Conservation (phyloP, 2,888 invertebrate genomes). For the Ligdia adustata region DNA sequence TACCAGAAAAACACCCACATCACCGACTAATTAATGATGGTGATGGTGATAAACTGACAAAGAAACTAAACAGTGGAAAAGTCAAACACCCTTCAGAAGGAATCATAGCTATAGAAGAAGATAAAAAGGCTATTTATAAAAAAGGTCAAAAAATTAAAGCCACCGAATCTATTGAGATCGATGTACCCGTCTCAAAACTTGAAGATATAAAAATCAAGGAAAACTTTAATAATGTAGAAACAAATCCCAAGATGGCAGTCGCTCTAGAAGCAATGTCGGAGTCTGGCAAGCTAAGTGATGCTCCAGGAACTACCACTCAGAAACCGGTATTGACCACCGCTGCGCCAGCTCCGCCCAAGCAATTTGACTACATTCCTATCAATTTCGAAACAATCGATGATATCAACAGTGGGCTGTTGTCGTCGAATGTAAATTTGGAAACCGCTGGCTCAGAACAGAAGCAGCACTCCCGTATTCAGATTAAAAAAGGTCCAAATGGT, state of each 20-base stretch:
- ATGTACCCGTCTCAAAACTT: constrained; percentile 74
- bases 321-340: constrained; percentile 83
- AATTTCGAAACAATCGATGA: constrained; percentile 80
- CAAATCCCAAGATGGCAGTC: constrained; percentile 73
- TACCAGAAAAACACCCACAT: constrained; percentile 80
- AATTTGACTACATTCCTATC: constrained; percentile 71
- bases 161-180: constrained; percentile 74
- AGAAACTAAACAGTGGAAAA: constrained; percentile 67
- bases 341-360: constrained; percentile 61
- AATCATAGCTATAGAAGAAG: constrained; percentile 76
- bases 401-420: constrained; percentile 73
- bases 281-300: constrained; percentile 71
- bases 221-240: constrained; percentile 74
- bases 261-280: constrained; percentile 76
- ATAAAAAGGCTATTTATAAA: constrained; percentile 64
- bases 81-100: constrained; percentile 69
- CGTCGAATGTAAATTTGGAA: constrained; percentile 82
- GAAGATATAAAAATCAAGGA: constrained; percentile 79
- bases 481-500: constrained; percentile 94
- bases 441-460: constrained; percentile 88
- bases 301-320: constrained; percentile 78
- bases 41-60: constrained; percentile 76
- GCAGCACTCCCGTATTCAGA: constrained; percentile 89
- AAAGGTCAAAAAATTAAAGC: constrained; percentile 69
- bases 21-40: constrained; percentile 68